A percentile compares a stretch with the other conserved stretches of the same genome.
Evolutionary conservation across 2,888 invertebrate genomes (phyloP).

Genomic region (Yponomeuta evonymella): DNA sequence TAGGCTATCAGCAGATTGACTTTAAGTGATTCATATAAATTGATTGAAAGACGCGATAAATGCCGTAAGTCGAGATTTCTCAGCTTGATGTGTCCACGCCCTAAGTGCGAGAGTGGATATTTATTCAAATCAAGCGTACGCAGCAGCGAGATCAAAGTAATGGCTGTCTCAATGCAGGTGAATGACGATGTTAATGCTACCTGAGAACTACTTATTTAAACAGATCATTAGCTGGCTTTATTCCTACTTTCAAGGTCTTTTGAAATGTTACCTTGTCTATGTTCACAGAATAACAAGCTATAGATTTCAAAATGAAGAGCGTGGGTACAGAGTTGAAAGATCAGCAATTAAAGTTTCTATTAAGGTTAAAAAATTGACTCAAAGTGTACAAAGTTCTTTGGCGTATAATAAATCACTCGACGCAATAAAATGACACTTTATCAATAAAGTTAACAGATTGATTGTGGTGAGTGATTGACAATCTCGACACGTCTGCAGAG

Average conservation of each 20-base stretch:
- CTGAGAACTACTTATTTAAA: neutral
- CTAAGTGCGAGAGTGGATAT: conserved; percentile 30
- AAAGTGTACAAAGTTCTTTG: neutral
- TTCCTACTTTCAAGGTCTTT: neutral
- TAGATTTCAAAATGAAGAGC: neutral
- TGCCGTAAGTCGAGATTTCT: neutral
- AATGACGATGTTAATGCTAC: conserved; percentile 8
- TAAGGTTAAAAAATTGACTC: neutral
- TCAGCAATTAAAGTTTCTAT: neutral
- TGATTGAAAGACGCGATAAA: neutral
- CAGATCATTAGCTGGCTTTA: neutral
- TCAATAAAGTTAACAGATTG: conserved; percentile 6
- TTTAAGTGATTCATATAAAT: neutral
- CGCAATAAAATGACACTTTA: neutral
- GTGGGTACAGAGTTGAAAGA: neutral
- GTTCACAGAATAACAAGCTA: neutral
- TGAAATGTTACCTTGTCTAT: neutral
- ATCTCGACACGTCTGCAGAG: neutral
- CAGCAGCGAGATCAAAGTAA: conserved; percentile 27
- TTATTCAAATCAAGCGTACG: conserved; percentile 44
- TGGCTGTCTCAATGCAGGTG: conserved; percentile 16
- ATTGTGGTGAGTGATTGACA: conserved; percentile 10
- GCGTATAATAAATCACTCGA: neutral
- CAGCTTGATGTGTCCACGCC: neutral
- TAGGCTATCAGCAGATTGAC: neutral